Conservation (phyloP, 2,113 vertebrate species). For the Chinchilla lanigera region DNA sequence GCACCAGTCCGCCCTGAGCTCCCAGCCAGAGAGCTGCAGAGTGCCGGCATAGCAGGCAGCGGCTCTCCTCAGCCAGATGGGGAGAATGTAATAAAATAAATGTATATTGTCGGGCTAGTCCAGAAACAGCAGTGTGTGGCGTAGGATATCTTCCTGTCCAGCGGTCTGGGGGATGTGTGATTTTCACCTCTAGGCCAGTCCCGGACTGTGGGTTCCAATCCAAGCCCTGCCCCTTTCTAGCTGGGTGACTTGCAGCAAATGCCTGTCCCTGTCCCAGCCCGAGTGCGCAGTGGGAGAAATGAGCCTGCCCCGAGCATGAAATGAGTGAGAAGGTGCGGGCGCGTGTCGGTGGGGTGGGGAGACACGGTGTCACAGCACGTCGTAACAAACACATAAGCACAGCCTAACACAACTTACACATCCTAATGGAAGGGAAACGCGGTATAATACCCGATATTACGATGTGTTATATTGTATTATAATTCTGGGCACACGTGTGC, state of each 20-base stretch:
- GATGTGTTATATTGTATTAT: slow-evolving; percentile 84
- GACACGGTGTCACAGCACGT: slow-evolving; percentile 52
- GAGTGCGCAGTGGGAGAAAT: fast-evolving
- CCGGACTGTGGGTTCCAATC: neutral
- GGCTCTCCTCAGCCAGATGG: neutral
- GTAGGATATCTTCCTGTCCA: neutral
- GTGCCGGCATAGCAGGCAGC: neutral
- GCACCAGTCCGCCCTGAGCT: neutral
- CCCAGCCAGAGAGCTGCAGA: neutral
- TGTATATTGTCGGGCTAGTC: neutral
- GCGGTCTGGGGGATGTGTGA: neutral
- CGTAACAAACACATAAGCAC: slow-evolving; percentile 74
- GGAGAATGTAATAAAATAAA: slow-evolving; percentile 38
- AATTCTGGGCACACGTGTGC: slow-evolving; percentile 79
- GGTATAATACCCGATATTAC: slow-evolving; percentile 74
- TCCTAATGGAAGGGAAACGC: slow-evolving; percentile 70
- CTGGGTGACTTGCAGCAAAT: neutral
- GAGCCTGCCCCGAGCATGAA: neutral
- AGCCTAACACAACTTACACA: slow-evolving; percentile 58
- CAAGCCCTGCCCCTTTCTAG: slow-evolving; percentile 12
- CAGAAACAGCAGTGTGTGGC: neutral
- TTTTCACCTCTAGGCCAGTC: neutral
- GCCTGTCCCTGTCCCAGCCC: neutral
- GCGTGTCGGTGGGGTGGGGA: neutral
- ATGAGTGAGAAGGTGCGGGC: neutral